phyloP scores from a whole-genome alignment of 2,888 invertebrate species.

The Vesta saturnalis region DNA sequence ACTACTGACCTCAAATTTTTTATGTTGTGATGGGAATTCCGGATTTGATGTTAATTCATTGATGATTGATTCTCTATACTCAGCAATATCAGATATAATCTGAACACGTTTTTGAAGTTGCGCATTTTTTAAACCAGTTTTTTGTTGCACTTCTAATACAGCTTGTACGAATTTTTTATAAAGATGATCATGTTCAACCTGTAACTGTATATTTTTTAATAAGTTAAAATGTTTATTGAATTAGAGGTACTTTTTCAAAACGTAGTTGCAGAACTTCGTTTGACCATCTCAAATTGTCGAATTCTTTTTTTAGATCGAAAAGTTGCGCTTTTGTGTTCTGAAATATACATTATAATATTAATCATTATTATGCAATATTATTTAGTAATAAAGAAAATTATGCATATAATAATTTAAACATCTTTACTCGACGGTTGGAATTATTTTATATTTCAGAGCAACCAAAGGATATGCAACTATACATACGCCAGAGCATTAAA shows the following conservation, averaged over 20 bases:
- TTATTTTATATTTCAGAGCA: too few species aligned
- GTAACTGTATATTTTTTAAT: constrained; percentile 58
- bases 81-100: constrained; percentile 71
- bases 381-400: too few species aligned
- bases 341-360: too few species aligned
- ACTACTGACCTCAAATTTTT: constrained; percentile 69
- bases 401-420: too few species aligned
- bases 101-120: constrained; percentile 80
- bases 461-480: too few species aligned
- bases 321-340: constrained; percentile 69
- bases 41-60: constrained; percentile 65
- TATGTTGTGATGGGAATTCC: constrained; percentile 65
- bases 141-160: constrained; percentile 88
- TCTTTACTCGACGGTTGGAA: too few species aligned
- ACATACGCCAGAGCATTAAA: too few species aligned
- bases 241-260: constrained; percentile 71
- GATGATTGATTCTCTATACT: constrained; percentile 75
- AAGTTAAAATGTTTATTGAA: neutral
- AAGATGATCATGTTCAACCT: constrained; percentile 80
- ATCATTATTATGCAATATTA: too few species aligned
- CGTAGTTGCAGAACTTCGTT: constrained; percentile 79
- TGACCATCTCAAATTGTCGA: constrained; percentile 71
- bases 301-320: constrained; percentile 63
- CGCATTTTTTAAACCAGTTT: constrained; percentile 82
- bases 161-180: constrained; percentile 83